Base-by-base conservation (phyloP, 1,140 invertebrate genomes). In the Ostrea edulis region DNA sequence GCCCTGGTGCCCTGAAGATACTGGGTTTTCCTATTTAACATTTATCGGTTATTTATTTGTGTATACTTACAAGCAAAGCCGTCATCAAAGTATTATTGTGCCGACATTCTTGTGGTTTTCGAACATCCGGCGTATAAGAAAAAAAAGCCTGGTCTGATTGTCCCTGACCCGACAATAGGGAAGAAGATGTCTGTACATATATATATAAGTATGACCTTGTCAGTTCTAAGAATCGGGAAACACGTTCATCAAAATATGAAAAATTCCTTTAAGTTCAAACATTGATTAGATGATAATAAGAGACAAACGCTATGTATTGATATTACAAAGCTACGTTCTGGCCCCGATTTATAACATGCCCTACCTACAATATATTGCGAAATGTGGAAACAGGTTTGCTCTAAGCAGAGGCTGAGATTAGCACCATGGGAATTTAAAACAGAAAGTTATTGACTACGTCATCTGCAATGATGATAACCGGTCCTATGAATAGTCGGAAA, bases 61-160 rank as follows among this genome's bases (percentile, higher is more conserved):
- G 65, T 71, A 71, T 71, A 71, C 68, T 71, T 9, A 9, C 25
- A 9, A 25, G 68, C 22, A 22, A 29, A 71, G 29, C 68, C 22
- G 29, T 29, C 68, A 71, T 12, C 68, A 25, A 25, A 71, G 68
- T 3, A 71, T 29, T 25, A 71, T 29, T 25, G 22, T 22, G 25
- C n/a, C 25, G 4, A 25, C 68, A 71, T 71, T 71, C 11, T 71
- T 71, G 68, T 71, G 68, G 68, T 71, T 71, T 29, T 29, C 11
- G 68, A 29, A 71, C 68, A 71, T 71, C 68, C 68, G 68, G 68
- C 29, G 25, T 71, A 71, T 35, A 25, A 25, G n/a, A 71, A 29
- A 71, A 35, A 3, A 8, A 14, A 0, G 29, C 7, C 14, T 25
- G 25, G 14, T 29, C 8, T 14, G 68, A 29, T 62, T 62, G 55